Evolutionary conservation across 2,888 invertebrate species (phyloP), one percentile per base, ranked within the genome.

Genomic region (Eupithecia subfuscata): DNA sequence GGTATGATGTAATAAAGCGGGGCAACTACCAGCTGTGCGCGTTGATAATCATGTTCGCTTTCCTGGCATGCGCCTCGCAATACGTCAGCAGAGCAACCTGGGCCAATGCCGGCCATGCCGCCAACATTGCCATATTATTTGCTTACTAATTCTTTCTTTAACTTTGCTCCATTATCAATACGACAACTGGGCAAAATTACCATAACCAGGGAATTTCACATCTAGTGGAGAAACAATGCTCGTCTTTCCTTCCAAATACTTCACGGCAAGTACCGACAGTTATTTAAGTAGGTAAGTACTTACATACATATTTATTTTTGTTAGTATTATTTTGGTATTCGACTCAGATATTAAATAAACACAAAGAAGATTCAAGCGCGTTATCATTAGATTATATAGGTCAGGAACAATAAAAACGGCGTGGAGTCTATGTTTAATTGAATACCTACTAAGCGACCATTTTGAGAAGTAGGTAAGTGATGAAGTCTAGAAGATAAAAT

Each of bases 31-130:
- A 92, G 90, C 91, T 92, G 92, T 89, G 89, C 85, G 86, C 86
- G 89, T 90, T 90, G 89, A 90, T 91, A 91, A 90, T 89, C 89
- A 88, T 89, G 90, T 90, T 89, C 89, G 88, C 89, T 90, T 91
- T 88, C 88, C 89, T 88, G 88, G 88, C 90, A 86, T 86, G 84
- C 84, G 86, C 84, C 84, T 83, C 84, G 45, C 69, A 14, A 56
- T 87, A 88, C 86, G 88, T 87, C 86, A 87, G 78, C 80, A 45
- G 43, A 78, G 84, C 83, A 85, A 85, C 81, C 79, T 81, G 83
- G 60, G 67, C 84, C 79, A 85, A 64, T 64, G 75, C 84, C 82
- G 73, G 30, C 64, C 82, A 73, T 79, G 77, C 77, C 40, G 37
- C 83, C 80, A 86, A 84, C 76, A 70, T 83, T 86, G 70, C 83